These are phyloP conservation scores for Neoaliturus tenellus DNA, from an alignment of 2,888 invertebrate genomes.

Conservation along the genomic window DNA sequence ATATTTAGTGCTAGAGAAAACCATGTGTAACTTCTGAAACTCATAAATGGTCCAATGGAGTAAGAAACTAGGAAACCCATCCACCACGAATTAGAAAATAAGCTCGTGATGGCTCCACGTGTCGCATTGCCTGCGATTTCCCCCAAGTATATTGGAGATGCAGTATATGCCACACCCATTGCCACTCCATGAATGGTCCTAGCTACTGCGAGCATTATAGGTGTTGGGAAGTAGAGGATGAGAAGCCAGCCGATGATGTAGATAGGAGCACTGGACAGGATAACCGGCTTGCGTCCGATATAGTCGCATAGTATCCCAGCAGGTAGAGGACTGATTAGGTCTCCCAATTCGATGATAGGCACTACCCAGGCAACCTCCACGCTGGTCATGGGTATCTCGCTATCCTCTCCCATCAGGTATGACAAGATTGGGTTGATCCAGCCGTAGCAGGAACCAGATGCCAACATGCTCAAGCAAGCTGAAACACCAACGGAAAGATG, in stretches of 20 bases:
- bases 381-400: constrained; percentile 60
- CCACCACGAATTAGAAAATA: constrained; percentile 69
- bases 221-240: constrained; percentile 53
- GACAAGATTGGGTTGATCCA: constrained; percentile 64
- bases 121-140: constrained; percentile 78
- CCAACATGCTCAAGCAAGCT: constrained; percentile 64
- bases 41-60: constrained; percentile 77
- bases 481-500: neutral
- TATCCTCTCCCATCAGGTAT: constrained; percentile 58
- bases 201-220: constrained; percentile 59
- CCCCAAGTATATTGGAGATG: constrained; percentile 90
- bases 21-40: constrained; percentile 75
- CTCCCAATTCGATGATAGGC: constrained; percentile 64
- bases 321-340: constrained; percentile 65
- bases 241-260: constrained; percentile 62
- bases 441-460: constrained; percentile 63
- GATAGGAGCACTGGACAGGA: constrained; percentile 60
- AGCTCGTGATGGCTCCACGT: constrained; percentile 75
- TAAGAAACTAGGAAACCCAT: constrained; percentile 79
- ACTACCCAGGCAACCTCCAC: constrained; percentile 65
- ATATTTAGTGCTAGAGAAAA: constrained; percentile 78
- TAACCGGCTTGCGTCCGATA: constrained; percentile 61
- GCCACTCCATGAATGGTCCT: constrained; percentile 60
- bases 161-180: constrained; percentile 80
- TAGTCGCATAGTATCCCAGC: constrained; percentile 63